phyloP scores from a whole-genome alignment of 2,888 invertebrate genomes.

The Pseudococcus jackbeardsleyi region DNA sequence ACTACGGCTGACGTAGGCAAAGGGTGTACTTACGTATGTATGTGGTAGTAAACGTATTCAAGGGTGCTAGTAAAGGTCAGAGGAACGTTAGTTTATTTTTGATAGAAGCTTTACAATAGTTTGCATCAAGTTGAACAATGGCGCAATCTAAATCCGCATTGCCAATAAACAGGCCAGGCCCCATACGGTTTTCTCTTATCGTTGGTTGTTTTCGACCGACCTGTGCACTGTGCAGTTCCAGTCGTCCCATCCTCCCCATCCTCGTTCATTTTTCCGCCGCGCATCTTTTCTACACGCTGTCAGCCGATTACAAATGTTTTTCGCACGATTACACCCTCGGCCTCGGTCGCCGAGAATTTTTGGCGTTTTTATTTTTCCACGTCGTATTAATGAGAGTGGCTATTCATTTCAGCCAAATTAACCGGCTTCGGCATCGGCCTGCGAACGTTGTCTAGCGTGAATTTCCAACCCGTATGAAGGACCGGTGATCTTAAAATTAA shows the following conservation, averaged over 20 bases:
- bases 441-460: neutral
- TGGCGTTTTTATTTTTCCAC: conserved; percentile 12
- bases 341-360: neutral
- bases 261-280: neutral
- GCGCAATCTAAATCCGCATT: conserved; percentile 62
- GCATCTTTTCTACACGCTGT: neutral
- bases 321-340: conserved; percentile 4
- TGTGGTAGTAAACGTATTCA: too few species aligned
- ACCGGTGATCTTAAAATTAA: neutral
- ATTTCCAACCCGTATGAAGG: neutral
- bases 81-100: conserved; percentile 54
- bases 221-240: too few species aligned
- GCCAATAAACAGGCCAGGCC: conserved; percentile 55
- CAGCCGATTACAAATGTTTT: neutral
- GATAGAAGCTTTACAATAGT: conserved; percentile 59
- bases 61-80: conserved; percentile 9
- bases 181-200: conserved; percentile 44
- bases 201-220: conserved; percentile 41
- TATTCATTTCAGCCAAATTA: neutral
- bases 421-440: too few species aligned
- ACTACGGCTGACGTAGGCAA: neutral
- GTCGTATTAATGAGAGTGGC: conserved; percentile 7
- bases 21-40: neutral
- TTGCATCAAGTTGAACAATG: conserved; percentile 61
- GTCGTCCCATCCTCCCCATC: neutral